phyloP scores from a whole-genome alignment of 2,113 vertebrate species.

The Stegostoma tigrinum region DNA sequence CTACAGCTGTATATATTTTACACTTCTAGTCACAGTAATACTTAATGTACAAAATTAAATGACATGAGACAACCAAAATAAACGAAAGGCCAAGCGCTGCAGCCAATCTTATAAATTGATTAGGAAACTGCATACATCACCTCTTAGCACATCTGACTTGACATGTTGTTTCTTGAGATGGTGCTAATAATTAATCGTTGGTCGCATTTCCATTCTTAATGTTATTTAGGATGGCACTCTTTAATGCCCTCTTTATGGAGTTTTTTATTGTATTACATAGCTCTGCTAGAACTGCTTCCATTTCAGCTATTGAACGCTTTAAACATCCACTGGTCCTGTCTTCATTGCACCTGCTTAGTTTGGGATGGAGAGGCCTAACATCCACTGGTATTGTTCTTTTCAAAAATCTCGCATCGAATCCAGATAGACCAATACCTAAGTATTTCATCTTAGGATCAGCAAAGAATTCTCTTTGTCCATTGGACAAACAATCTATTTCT shows the following conservation, averaged over 20 bases:
- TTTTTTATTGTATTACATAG: not conserved
- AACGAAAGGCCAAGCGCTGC: not conserved
- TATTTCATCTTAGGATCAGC: not conserved
- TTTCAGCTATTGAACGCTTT: not conserved
- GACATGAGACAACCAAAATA: conserved; percentile 29
- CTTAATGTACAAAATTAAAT: conserved; percentile 5
- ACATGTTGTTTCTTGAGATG: not conserved
- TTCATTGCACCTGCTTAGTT: conserved; percentile 11
- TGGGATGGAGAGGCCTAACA: not conserved
- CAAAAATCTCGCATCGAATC: not conserved
- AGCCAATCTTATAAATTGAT: not conserved
- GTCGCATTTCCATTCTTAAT: conserved; percentile 11
- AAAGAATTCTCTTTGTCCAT: not conserved
- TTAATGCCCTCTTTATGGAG: not conserved
- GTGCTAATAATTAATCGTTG: conserved; percentile 1
- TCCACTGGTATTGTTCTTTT: not conserved
- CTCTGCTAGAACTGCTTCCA: not conserved
- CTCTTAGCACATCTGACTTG: not conserved
- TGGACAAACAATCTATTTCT: not conserved
- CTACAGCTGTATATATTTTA: not conserved
- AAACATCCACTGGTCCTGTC: conserved; percentile 35
- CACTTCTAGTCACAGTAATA: conserved; percentile 6
- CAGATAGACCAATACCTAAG: not conserved
- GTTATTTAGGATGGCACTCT: not conserved
- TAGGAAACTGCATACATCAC: not conserved